phyloP scores from a whole-genome alignment of 2,888 invertebrate species.

The Philopedon plagiatum region DNA sequence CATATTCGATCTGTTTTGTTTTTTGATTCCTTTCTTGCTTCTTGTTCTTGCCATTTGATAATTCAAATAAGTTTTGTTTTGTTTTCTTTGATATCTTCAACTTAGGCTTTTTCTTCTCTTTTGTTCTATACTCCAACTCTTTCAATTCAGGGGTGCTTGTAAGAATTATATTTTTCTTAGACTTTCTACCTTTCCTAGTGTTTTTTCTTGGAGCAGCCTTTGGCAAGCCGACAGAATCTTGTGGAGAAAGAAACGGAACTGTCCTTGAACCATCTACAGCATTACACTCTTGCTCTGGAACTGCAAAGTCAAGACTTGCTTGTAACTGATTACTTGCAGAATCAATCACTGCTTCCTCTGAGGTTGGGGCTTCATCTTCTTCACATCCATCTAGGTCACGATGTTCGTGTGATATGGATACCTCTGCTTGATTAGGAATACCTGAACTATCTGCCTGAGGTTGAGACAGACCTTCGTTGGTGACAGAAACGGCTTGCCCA shows the following conservation, averaged over 20 bases:
- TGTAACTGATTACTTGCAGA: conserved; percentile 1
- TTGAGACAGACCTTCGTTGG: neutral
- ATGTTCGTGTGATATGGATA: neutral
- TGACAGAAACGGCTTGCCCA: neutral
- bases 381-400: neutral
- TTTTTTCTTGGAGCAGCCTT: conserved; percentile 21
- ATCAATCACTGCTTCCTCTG: neutral
- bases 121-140: conserved; percentile 13
- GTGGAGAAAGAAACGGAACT: conserved; percentile 11
- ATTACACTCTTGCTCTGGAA: neutral
- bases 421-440: neutral
- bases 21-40: neutral
- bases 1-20: neutral
- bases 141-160: conserved; percentile 14
- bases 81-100: neutral
- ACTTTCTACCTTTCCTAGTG: neutral
- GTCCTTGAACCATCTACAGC: neutral
- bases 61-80: neutral
- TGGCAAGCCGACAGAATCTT: conserved; percentile 10
- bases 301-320: neutral
- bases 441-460: neutral
- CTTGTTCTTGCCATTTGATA: neutral
- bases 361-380: neutral
- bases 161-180: conserved; percentile 16
- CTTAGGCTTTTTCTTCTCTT: conserved; percentile 21